Conservation (phyloP, 2,113 vertebrate species). For the Tupaia tana region DNA sequence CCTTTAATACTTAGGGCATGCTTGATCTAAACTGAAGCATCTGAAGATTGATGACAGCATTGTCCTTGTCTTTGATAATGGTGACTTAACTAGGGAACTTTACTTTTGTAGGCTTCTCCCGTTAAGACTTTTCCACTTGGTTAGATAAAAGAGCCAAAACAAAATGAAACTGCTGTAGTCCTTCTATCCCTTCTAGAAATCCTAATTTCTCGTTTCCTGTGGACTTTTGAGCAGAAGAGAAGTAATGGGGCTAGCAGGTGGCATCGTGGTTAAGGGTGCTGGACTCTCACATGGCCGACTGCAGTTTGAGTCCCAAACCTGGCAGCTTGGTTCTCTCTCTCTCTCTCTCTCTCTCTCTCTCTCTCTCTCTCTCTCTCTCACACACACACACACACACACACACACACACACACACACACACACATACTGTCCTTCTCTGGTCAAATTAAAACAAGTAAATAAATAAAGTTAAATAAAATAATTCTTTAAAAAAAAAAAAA, state of each 20-base stretch:
- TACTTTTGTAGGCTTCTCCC: not conserved
- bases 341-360: too few species aligned
- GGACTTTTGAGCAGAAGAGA: not conserved
- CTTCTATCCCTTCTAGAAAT: not conserved
- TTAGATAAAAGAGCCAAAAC: not conserved
- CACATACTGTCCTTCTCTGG: too few species aligned
- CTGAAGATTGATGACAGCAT: not conserved
- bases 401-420: too few species aligned
- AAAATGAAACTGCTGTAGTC: not conserved
- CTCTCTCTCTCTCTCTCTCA: too few species aligned
- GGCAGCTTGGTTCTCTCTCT: too few species aligned
- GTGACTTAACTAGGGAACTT: not conserved
- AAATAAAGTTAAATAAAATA: too few species aligned
- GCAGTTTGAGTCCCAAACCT: too few species aligned
- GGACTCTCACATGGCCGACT: too few species aligned
- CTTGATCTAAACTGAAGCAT: not conserved
- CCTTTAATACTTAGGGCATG: not conserved
- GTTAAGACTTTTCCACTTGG: not conserved
- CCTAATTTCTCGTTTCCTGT: not conserved
- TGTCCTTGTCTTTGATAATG: not conserved
- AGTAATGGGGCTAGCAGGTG: not conserved
- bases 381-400: too few species aligned
- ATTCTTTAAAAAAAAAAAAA: too few species aligned
- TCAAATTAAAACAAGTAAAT: too few species aligned
- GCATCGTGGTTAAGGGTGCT: too few species aligned